Evolutionary conservation across 2,113 vertebrate genomes (phyloP), one percentile per base, ranked within the genome.

Genomic region (Laterallus jamaicensis): DNA sequence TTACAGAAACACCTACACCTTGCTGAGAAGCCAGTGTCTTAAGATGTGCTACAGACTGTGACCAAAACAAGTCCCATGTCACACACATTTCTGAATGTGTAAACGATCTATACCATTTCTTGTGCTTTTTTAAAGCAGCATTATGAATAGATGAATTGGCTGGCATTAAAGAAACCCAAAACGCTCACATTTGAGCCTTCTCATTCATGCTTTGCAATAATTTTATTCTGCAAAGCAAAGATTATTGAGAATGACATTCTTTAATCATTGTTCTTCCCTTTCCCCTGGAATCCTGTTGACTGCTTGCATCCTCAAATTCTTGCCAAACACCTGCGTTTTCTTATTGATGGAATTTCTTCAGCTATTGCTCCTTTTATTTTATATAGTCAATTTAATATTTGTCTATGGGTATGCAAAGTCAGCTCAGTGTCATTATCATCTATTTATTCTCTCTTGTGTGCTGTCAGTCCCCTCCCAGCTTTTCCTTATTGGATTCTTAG

Each of bases 381-480:
- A 49, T 25, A 19, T 74, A 55, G 69, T 70, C 6, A 50, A 8
- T 35, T 74, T 83, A 67, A 77, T 14, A 54, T 62, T 14, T 70
- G 20, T 39, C 37, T 26, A 12, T 77, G 32, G 25, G 1, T 74
- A 31, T 62, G 50, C 28, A 81, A 86, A 91, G 15, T 79, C 52
- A 89, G 7, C 9, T 77, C 47, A 40, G 9, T 50, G 28, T 77
- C 39, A 49, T 76, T 80, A 49, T 42, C 31, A 55, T 86, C 35
- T 83, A 52, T 52, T 74, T 56, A 50, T 79, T 70, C 52, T 44
- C 4, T 28, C n/a, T 63, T 62, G 49, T 49, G 10, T 21, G 19
- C 22, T 6, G 11, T 49, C 20, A 49, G 11, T 32, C 49, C 12
- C 18, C 35, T 75, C 35, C 5, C 0, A 0, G 24, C 13, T 13